A percentile compares a stretch with the other conserved stretches of the same genome.
Evolutionary conservation across 2,797 vertebrate genomes (phyloP).

Genomic region (Typhlichthys subterraneus): DNA sequence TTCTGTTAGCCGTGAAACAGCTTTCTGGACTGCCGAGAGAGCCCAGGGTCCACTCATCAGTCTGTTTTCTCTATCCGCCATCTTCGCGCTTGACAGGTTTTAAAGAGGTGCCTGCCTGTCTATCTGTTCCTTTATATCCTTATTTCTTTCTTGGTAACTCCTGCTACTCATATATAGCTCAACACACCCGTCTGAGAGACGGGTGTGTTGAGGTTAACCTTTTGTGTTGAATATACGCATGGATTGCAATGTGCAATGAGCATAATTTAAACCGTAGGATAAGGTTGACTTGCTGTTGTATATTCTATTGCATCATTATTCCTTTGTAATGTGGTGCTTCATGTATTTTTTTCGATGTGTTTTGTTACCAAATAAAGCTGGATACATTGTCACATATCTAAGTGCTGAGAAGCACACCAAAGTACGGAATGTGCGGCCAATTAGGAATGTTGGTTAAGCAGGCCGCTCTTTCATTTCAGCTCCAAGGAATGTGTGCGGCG

Average conservation of each 20-base stretch:
- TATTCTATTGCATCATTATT: not conserved
- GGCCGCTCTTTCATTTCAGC: slow-evolving; percentile 66
- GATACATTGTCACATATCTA: too few species aligned
- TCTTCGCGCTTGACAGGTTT: not conserved
- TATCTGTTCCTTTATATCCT: not conserved
- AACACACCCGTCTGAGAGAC: too few species aligned
- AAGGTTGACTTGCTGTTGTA: too few species aligned
- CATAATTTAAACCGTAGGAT: too few species aligned
- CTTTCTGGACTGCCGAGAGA: slow-evolving; percentile 24
- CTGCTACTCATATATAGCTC: too few species aligned
- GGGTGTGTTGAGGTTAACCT: too few species aligned
- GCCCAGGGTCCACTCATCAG: slow-evolving; percentile 46
- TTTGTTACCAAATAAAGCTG: not conserved
- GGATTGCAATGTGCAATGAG: too few species aligned
- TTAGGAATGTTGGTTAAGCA: slow-evolving; percentile 66
- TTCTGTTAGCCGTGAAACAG: slow-evolving; percentile 43
- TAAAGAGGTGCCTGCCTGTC: not conserved
- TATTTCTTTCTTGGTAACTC: not conserved
- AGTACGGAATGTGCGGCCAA: slow-evolving; percentile 67
- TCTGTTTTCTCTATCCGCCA: slow-evolving; percentile 21
- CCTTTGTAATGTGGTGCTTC: not conserved
- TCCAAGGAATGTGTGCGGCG: slow-evolving; percentile 61
- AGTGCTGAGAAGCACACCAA: not conserved
- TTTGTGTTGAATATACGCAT: too few species aligned
- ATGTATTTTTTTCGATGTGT: not conserved